Base-by-base conservation (phyloP, 2,113 vertebrate species). In the Cololabis saira region DNA sequence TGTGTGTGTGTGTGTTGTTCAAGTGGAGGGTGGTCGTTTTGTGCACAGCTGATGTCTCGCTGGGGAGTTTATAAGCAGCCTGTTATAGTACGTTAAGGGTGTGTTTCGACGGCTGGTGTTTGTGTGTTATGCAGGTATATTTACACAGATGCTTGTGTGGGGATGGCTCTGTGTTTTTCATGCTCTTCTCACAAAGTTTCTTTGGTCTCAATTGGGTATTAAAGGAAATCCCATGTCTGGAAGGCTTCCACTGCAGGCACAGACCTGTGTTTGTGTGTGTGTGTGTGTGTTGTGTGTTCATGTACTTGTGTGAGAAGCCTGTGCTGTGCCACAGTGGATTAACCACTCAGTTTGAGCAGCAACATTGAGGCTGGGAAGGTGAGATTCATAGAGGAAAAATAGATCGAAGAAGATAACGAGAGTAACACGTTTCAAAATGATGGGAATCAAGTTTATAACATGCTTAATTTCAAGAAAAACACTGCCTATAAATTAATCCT, bases 191-290 rank as follows among this genome's bases (percentile, higher is more conserved):
- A 71, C 71, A 57, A 71, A 76, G 81, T 87, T 87, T 81, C 77
- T 87, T 82, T 84, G 64, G 83, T 88, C 80, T 86, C 74, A 71
- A 80, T 85, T 81, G 82, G 80, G 81, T 76, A 70, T 86, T 79
- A 86, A 88, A 88, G 84, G 88, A 89, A 86, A 84, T 87, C 85
- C 81, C 81, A 65, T 87, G 83, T 89, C 87, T 87, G 81, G 51
- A 55, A 71, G 74, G 78, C 83, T 81, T 82, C 85, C 82, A 85
- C 72, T 78, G 21, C 81, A 87, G 80, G 80, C 75, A 55, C 44
- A 76, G 76, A 74, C 63, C 40, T 78, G 79, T 66, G 61, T 56
- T 56, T 52, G 41, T 57, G 51, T 53, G 53, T 61, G 60, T 51
- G 73, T 63, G 54, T 41, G 61, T 49, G 52, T 44, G 81, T 62